These are phyloP conservation scores for Uropetala carovei DNA, from an alignment of 2,888 invertebrate species.

Conservation along the genomic window DNA sequence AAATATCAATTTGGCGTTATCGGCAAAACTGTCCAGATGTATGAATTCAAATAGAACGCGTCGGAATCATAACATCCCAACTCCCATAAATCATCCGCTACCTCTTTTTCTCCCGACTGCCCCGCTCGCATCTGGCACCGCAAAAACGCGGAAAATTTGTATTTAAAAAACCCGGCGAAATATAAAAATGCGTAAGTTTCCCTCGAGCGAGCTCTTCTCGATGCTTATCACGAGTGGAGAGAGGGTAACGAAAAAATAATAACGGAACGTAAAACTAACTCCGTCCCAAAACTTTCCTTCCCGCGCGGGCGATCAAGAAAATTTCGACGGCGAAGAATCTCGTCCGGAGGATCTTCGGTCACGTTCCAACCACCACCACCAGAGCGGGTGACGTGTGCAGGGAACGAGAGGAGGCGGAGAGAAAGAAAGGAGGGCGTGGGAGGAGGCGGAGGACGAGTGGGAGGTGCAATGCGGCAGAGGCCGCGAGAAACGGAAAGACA, in stretches of 20 bases:
- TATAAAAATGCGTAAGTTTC: neutral
- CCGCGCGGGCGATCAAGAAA: constrained; percentile 26
- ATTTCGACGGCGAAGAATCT: constrained; percentile 31
- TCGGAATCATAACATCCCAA: no score
- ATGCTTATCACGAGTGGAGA: constrained; percentile 22
- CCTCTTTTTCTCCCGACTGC: no score
- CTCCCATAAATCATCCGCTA: neutral
- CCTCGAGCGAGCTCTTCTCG: neutral
- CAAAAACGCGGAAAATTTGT: neutral
- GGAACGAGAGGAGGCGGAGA: neutral
- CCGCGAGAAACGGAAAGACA: neutral
- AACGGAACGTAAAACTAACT: constrained; percentile 22
- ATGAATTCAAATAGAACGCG: neutral
- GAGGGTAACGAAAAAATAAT: constrained; percentile 4
- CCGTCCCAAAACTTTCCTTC: neutral
- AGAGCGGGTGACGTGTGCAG: neutral
- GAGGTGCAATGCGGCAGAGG: neutral
- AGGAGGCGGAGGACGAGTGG: neutral
- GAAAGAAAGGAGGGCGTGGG: neutral
- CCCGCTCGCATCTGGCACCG: neutral
- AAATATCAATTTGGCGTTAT: neutral
- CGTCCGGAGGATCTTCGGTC: neutral
- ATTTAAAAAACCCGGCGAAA: neutral
- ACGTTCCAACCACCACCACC: neutral
- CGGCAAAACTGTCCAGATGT: neutral